phyloP scores from a whole-genome alignment of 2,113 vertebrate species.

The Sclerurus mexicanus region DNA sequence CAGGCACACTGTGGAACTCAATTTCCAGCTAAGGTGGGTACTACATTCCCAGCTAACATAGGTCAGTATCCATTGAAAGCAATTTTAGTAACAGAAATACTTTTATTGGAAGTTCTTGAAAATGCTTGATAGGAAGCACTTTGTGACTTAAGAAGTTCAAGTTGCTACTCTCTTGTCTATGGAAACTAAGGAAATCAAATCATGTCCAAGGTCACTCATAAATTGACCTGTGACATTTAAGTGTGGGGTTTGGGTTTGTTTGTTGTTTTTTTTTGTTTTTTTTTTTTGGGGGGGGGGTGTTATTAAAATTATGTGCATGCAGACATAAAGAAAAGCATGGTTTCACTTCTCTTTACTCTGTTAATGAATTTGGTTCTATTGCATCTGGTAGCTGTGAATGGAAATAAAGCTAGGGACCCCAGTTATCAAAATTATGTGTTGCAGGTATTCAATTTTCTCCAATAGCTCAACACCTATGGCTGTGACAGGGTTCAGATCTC shows the following conservation, averaged over 20 bases:
- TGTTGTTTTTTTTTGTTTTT: no score
- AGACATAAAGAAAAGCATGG: background rate
- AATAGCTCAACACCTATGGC: background rate
- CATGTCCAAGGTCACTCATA: background rate
- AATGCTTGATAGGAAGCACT: background rate
- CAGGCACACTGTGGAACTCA: background rate
- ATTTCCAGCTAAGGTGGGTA: background rate
- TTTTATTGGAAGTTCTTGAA: background rate
- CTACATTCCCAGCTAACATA: background rate
- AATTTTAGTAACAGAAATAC: background rate
- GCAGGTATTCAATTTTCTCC: background rate
- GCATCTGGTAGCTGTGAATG: background rate
- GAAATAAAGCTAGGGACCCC: background rate
- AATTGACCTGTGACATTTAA: background rate
- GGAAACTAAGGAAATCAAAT: background rate
- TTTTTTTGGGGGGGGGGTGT: no score
- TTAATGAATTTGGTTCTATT: background rate
- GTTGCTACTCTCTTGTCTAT: background rate
- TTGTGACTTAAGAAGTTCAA: background rate
- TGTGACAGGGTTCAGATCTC: background rate
- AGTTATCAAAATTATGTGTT: background rate
- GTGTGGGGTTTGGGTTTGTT: background rate
- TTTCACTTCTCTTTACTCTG: background rate
- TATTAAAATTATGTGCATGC: fast-evolving
- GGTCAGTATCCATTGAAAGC: background rate